A percentile compares a stretch with the other conserved stretches of the same genome.
Evolutionary conservation across 2,888 invertebrate genomes (phyloP).

Genomic region (Drosophila formosana): DNA sequence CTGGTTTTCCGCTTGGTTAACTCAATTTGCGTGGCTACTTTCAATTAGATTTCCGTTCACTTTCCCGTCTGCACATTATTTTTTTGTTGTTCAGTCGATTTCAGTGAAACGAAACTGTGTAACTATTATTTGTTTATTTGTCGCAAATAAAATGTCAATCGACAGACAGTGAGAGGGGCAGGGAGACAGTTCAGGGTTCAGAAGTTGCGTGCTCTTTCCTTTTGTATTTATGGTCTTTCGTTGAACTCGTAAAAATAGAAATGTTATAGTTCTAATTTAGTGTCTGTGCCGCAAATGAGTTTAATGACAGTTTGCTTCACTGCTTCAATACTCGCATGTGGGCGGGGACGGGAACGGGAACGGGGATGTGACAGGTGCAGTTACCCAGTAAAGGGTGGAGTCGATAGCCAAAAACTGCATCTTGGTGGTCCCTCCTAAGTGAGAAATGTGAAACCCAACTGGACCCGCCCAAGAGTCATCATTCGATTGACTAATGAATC

Average conservation of each 20-base stretch:
- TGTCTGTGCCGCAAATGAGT: constrained; percentile 66
- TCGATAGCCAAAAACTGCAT: constrained; percentile 28
- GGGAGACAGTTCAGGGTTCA: neutral
- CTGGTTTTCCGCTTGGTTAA: constrained; percentile 82
- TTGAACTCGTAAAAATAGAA: constrained; percentile 77
- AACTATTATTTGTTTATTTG: constrained; percentile 74
- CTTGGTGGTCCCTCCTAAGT: constrained; percentile 42
- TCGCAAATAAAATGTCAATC: constrained; percentile 69
- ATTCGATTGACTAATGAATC: constrained; percentile 70
- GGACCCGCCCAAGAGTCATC: constrained; percentile 43
- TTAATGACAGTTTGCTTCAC: constrained; percentile 62
- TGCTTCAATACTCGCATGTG: neutral
- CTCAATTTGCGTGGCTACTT: constrained; percentile 80
- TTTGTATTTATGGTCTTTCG: constrained; percentile 51
- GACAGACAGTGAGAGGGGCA: constrained; percentile 18
- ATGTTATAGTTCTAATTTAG: constrained; percentile 69
- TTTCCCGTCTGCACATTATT: constrained; percentile 15
- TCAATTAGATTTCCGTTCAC: constrained; percentile 77
- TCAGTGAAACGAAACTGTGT: constrained; percentile 36
- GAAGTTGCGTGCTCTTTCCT: constrained; percentile 35
- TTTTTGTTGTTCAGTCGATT: constrained; percentile 44
- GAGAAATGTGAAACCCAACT: constrained; percentile 46
- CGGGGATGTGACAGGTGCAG: constrained; percentile 66
- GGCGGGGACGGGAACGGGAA: neutral
- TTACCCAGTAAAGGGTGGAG: neutral